Base-by-base conservation (phyloP, 2,113 vertebrate genomes). In the Vimba vimba region DNA sequence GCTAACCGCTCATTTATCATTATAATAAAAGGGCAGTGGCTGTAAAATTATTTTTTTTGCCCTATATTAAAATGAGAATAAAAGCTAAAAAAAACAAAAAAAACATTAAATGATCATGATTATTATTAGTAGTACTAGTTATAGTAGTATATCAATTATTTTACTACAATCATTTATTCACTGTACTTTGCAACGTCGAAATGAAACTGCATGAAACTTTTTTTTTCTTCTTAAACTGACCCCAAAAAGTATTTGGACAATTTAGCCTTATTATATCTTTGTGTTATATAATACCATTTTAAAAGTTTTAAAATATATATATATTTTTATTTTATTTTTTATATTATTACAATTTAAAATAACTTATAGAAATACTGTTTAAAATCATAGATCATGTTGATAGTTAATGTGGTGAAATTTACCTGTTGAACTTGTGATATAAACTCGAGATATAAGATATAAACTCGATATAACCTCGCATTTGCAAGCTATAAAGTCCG, bases 1-100 rank as follows among this genome's bases (percentile, higher is more conserved):
- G 30, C 39, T 55, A 87, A 87, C 71, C 83, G 6, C 9, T 30
- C 76, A 84, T 86, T 52, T 68, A 79, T 84, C 57, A 88, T 59
- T 25, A 15, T 39, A 60, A 69, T n/a, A 45, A 81, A 57, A 30
- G 55, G 33, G n/a, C 45, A 50, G 64, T 78, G 68, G 55, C 57
- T 50, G 27, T 27, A 11, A 21, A 7, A 36, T 5, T 0, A 36
- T 6, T 6, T 33, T 19, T 19, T 30, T 33, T 13, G 19, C 55
- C 7, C 11, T 9, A 27, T 8, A 0, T 64, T 19, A 80, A 45
- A n/a, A 45, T 10, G 12, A 13, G 23, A 74, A 74, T 10, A 6
- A 47, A 74, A 45, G 33, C 17, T 19, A 5, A 23, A 59, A 59
- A 59, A 6, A 6, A 21, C 21, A 19, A 19, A 55, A 45, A 36